Evolutionary conservation across 2,113 vertebrate species (phyloP).

Genomic region (Glaucidium brasilianum): DNA sequence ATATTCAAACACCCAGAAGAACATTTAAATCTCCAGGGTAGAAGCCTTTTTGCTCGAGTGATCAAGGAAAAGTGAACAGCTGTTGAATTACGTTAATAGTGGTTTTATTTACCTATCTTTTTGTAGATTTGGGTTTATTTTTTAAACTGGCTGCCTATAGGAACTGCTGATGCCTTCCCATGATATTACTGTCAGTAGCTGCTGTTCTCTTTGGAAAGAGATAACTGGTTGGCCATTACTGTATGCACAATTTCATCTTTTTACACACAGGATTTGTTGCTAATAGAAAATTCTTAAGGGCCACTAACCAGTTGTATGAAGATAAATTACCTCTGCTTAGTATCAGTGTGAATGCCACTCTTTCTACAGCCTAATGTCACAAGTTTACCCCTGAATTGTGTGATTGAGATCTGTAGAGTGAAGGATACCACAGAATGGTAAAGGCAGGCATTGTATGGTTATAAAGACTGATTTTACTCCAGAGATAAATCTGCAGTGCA

Average conservation of each 20-base stretch:
- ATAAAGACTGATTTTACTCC: conserved; percentile 34
- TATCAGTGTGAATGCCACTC: neutral
- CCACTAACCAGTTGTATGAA: neutral
- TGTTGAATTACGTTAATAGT: neutral
- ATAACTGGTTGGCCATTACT: neutral
- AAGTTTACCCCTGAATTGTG: neutral
- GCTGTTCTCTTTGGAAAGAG: neutral
- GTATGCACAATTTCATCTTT: neutral
- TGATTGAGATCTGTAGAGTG: neutral
- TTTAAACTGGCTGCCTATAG: neutral
- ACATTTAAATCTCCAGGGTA: neutral
- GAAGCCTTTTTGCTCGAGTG: neutral
- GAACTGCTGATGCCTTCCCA: neutral
- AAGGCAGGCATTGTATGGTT: conserved; percentile 12
- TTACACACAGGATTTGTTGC: neutral
- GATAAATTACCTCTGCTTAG: conserved; percentile 21
- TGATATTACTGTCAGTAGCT: neutral
- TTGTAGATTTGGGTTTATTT: neutral
- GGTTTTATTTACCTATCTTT: neutral
- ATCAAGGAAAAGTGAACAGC: conserved; percentile 12
- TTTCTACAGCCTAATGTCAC: neutral
- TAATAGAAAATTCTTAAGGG: neutral
- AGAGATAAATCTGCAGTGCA: conserved; percentile 42
- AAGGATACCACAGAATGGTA: neutral
- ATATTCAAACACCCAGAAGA: neutral